Evolutionary conservation across 2,888 invertebrate genomes (phyloP), one percentile per base, ranked within the genome.

Genomic region (Aleiodes leptofemur): DNA sequence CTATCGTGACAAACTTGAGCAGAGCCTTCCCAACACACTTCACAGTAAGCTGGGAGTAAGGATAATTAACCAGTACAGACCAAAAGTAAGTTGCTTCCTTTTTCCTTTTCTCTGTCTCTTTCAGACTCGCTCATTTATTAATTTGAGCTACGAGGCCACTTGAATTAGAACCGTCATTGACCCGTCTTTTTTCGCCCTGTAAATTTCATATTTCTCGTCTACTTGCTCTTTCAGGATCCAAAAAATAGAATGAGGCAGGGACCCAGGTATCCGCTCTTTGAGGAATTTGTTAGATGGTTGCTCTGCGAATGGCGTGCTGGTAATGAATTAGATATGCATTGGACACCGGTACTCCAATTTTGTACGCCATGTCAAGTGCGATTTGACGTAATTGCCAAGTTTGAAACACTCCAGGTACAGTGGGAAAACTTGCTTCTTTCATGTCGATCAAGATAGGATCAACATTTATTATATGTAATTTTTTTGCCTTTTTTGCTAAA

Each of bases 301-400:
- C 87, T 96, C 78, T 95, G 95, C 84, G 94, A 94, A 79, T 92
- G 93, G 76, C 91, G 90, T 82, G 91, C 91, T 6, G 93, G 93
- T 48, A 91, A 93, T 68, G 90, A 92, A 4, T 90, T 96, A 80
- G 96, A 96, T 87, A 96, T 96, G 95, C 96, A 96, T 87, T 96
- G 96, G 94, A 94, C 95, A n/a, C 95, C 96, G 0, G 94, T 95
- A 82, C 93, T 94, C 0, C 93, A 93, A 84, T 96, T 96, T 88
- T 96, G 96, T 87, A 96, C 96, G 48, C 96, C 96, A 0, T 96
- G 96, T 90, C 93, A 95, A 90, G 95, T 96, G 82, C 92, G 94
- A 85, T 95, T 96, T 84, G 94, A 95, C 86, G 92, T 96, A 70
- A 94, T 96, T 82, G 92, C 95, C 74, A 96, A 96, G 90, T 96